A percentile compares a stretch with the other conserved stretches of the same genome.
Conservation (phyloP, 2,888 invertebrate species). For the Luperina nickerlii region DNA sequence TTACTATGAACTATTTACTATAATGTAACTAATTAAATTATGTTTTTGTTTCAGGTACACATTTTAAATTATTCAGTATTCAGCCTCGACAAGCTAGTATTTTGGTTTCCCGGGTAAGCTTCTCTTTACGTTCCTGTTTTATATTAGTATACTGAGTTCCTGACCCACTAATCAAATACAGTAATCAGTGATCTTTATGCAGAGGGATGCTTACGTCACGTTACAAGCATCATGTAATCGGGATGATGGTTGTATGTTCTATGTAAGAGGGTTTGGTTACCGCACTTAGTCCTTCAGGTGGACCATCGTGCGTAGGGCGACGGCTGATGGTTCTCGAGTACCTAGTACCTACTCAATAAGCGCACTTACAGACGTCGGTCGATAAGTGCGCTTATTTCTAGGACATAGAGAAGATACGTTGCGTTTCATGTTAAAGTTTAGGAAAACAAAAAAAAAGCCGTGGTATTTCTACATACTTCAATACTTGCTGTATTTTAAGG, state of each 20-base stretch:
- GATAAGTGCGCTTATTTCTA: neutral
- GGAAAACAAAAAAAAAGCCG: neutral
- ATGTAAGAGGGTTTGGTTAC: neutral
- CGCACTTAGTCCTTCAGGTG: neutral
- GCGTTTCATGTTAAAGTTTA: neutral
- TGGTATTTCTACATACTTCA: neutral
- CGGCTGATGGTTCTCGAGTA: neutral
- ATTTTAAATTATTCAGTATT: neutral
- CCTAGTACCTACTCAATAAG: neutral
- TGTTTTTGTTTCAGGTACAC: conserved; percentile 28
- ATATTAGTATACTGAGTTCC: neutral
- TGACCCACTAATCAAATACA: neutral
- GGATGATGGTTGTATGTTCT: neutral
- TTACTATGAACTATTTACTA: neutral
- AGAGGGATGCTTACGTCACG: neutral
- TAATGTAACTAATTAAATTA: neutral
- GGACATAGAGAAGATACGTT: neutral
- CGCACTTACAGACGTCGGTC: neutral
- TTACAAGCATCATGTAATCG: neutral
- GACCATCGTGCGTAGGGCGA: neutral
- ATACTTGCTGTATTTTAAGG: neutral
- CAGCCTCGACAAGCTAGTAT: neutral
- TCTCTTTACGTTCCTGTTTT: neutral
- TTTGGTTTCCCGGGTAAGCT: neutral
- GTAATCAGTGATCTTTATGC: neutral